Evolutionary conservation across 2,888 invertebrate species (phyloP), one percentile per base, ranked within the genome.

Genomic region (Ectobius pallidus): DNA sequence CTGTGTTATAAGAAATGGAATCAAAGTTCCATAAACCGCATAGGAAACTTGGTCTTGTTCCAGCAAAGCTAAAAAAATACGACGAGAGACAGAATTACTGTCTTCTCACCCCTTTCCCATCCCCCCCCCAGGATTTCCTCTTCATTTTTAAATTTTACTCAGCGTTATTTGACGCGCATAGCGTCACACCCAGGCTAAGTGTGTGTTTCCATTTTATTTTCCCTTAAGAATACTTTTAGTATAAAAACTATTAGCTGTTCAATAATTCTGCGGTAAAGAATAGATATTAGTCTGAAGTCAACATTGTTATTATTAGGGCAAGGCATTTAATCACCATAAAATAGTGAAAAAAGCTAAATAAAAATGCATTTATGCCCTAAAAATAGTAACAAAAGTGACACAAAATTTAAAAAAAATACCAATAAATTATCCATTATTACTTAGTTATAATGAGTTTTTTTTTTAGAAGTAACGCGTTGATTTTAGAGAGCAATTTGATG

Each of bases 21-120:
- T 58, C 58, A 30, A 32, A 58, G 58, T 58, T 58, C 25, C 58
- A 58, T 30, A 32, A 58, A 58, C 30, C 58, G 1, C 30, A 58
- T 25, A 58, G 58, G 30, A 1, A 30, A 58, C 30, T 32, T 58
- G 58, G 58, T 58, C 30, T n/a, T 1, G n/a, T 30, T 58, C 30
- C 58, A 30, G 30, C 14, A 30, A 58, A 3, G 2, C 22, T 20
- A 52, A 52, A 52, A 52, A 52, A 20, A n/a, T 14, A 46, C 9
- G 18, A n/a, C 7, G 14, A 52, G 20, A 32, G 58, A n/a, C 30
- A 58, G 9, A 32, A 0, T 30, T 58, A 58, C 30, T 3, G n/a
- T 58, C 32, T 25, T 32, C 32, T 9, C 0, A 3, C 32, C 3
- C 2, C 7, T 20, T 30, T 30, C 14, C n/a, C 58, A 11, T 30